Evolutionary conservation across 2,888 invertebrate species (phyloP).

Genomic region (Andricus quercusramuli): DNA sequence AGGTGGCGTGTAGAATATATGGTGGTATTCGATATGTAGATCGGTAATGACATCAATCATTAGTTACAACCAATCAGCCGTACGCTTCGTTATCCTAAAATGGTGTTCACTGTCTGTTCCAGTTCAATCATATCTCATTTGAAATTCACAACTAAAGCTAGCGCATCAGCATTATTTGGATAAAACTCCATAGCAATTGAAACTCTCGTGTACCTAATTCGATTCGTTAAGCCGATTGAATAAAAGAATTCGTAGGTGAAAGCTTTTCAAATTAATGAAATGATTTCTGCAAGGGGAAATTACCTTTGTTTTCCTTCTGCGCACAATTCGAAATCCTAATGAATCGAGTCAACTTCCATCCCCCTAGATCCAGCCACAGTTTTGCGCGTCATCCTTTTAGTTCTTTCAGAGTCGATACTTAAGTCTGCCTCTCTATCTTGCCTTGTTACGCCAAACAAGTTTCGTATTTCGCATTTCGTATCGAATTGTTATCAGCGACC

Average conservation of each 20-base stretch:
- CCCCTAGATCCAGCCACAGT: background rate
- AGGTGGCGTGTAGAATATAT: background rate
- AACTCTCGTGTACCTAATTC: background rate
- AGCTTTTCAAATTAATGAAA: constrained; percentile 1
- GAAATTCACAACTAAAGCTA: constrained; percentile 42
- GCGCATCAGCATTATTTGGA: constrained; percentile 19
- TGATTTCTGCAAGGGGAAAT: background rate
- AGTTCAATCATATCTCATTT: constrained; percentile 55
- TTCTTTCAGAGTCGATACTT: background rate
- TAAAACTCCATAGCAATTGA: background rate
- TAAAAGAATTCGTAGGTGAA: background rate
- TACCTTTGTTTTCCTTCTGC: constrained; percentile 8
- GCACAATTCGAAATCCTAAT: constrained; percentile 8
- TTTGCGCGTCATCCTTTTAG: background rate
- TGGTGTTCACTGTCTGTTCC: constrained; percentile 36
- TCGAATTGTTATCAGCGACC: constrained; percentile 4
- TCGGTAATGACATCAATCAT: constrained; percentile 63
- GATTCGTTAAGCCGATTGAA: constrained; percentile 9
- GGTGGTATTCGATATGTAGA: background rate
- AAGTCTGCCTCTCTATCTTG: background rate
- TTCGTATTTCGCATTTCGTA: constrained; percentile 9
- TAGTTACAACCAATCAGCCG: constrained; percentile 64
- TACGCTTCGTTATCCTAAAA: constrained; percentile 62
- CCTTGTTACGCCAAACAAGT: constrained; percentile 28
- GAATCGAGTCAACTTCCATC: constrained; percentile 9